A percentile compares a stretch with the other conserved stretches of the same genome.
These are phyloP conservation scores for Phaethon lepturus DNA, from an alignment of 2,113 vertebrate species.

Conservation along the genomic window DNA sequence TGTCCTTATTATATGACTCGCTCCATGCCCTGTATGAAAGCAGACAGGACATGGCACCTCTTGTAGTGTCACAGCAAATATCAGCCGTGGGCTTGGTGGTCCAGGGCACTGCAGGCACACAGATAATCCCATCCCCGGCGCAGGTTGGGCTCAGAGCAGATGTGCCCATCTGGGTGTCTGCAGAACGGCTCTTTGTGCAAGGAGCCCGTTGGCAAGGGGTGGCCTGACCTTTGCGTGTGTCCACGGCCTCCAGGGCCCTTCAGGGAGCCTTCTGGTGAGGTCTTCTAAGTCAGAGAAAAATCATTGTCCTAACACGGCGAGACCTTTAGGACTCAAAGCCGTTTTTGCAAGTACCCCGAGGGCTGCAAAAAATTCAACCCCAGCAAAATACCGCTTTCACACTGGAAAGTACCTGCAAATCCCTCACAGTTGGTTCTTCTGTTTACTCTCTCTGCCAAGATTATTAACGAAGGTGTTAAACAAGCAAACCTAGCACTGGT, in stretches of 20 bases:
- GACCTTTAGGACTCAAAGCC: background rate
- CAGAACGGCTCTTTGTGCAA: background rate
- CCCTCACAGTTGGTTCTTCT: background rate
- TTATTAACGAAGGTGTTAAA: conserved; percentile 23
- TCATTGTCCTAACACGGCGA: background rate
- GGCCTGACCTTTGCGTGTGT: fast-evolving
- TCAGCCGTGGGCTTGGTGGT: fast-evolving
- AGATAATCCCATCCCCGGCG: background rate
- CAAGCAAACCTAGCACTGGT: background rate
- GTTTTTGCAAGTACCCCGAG: background rate
- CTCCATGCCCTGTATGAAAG: background rate
- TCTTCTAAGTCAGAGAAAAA: background rate
- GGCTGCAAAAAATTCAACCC: background rate
- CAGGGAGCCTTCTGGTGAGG: background rate
- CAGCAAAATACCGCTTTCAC: background rate
- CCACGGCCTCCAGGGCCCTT: background rate
- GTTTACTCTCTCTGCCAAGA: conserved; percentile 16
- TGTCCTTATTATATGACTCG: background rate
- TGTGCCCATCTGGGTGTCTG: background rate
- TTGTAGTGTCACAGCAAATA: background rate
- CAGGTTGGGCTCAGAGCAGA: background rate
- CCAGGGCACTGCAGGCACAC: background rate
- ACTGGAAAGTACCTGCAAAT: background rate
- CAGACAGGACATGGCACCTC: background rate
- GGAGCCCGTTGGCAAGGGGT: background rate